These are phyloP conservation scores for Rhinophrynus dorsalis DNA, from an alignment of 2,797 vertebrate species.

Conservation along the genomic window DNA sequence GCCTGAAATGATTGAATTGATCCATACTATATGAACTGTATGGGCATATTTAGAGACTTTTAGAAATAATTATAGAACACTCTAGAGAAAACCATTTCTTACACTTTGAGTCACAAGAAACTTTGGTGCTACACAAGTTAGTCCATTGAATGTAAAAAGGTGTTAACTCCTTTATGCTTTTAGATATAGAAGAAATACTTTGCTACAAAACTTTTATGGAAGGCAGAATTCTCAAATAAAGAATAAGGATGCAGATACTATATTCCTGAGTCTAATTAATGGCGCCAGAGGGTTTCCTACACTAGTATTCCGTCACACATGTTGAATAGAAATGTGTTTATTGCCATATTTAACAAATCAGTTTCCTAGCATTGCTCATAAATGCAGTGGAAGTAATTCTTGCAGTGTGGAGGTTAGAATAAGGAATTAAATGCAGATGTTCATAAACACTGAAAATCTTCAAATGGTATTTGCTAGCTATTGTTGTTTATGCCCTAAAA, in stretches of 20 bases:
- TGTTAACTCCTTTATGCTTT: too few relatives aligned
- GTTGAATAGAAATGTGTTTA: neutral
- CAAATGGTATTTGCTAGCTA: neutral
- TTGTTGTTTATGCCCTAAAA: neutral
- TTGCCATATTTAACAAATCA: neutral
- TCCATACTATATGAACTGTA: too few relatives aligned
- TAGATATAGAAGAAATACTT: too few relatives aligned
- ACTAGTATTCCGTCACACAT: neutral
- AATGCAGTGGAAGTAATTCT: neutral
- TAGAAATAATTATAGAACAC: too few relatives aligned
- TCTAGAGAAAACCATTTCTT: too few relatives aligned
- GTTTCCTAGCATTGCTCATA: neutral
- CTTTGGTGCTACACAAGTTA: too few relatives aligned
- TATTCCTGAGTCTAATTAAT: neutral
- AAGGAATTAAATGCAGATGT: slow-evolving; percentile 3
- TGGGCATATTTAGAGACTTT: too few relatives aligned
- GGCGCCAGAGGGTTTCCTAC: neutral
- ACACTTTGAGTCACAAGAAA: too few relatives aligned
- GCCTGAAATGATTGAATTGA: too few relatives aligned
- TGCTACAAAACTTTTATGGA: too few relatives aligned
- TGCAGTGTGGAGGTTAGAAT: neutral
- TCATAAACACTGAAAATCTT: neutral
- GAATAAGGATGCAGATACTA: neutral
- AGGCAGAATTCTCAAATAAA: neutral
- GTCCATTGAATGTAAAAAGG: too few relatives aligned